Evolutionary conservation across 2,888 invertebrate species (phyloP), one percentile per base, ranked within the genome.

Genomic region (Microctonus aethiopoides): DNA sequence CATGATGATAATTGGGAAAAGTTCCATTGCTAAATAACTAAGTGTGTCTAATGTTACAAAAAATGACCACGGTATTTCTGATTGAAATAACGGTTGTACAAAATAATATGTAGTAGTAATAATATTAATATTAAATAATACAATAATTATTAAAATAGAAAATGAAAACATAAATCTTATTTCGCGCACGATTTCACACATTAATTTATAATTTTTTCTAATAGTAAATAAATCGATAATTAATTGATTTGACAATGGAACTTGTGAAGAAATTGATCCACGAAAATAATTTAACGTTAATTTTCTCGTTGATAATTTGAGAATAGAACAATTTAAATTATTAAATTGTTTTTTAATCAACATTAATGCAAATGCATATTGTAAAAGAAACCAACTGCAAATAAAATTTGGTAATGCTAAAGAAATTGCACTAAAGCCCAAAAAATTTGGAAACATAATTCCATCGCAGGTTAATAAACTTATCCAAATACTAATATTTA

Each of bases 21-120:
- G n/a, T 32, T 57, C 57, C 57, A 57, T 57, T 5, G n/a, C n/a
- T 1, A 57, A 57, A 57, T 57, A 57, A 34, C 6, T 13, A 29
- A 57, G 2, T 1, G 16, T 5, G n/a, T 57, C 32, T 10, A 32
- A 10, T 9, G 16, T 32, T 5, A 29, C 10, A 20, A 16, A 13
- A 2, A 32, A 5, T 24, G 57, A 57, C 16, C n/a, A 57, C 16
- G n/a, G 11, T 2, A 1, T 32, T 3, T n/a, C 2, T 2, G 16
- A 4, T 20, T n/a, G 9, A 16, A 57, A 29, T 13, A 57, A n/a
- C 3, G 16, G 9, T n/a, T 16, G 10, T 32, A 57, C 2, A 29
- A 34, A 9, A 29, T 57, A 57, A 57, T 29, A 57, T 7, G 16
- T 32, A 5, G 57, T 57, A 4, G 13, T 57, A 29, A 32, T 34